Conservation (phyloP, 2,113 vertebrate species). For the Rhinichthys klamathensis region DNA sequence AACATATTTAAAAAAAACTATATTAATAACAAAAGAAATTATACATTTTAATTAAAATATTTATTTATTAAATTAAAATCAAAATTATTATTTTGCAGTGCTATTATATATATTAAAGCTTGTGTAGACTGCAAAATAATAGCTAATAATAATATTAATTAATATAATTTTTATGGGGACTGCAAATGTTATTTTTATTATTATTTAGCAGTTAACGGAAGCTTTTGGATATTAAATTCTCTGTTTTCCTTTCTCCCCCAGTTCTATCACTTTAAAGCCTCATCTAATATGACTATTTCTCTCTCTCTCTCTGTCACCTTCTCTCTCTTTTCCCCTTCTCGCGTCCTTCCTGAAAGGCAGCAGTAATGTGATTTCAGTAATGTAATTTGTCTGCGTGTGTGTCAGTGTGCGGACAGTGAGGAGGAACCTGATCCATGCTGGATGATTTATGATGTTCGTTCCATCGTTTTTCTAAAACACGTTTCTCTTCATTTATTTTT, state of each 20-base stretch:
- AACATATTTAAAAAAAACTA: background rate
- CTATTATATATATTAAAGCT: background rate
- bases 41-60: background rate
- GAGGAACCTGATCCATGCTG: constrained; percentile 73
- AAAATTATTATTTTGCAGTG: background rate
- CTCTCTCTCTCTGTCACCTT: constrained; percentile 32
- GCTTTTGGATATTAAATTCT: background rate
- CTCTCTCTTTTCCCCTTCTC: constrained; percentile 51
- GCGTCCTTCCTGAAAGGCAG: constrained; percentile 58
- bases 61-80: no score
- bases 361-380: constrained; percentile 65
- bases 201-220: background rate
- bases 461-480: constrained; percentile 82
- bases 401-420: constrained; percentile 83
- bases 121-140: background rate
- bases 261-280: constrained; percentile 5
- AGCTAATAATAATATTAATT: background rate
- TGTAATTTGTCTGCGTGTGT: constrained; percentile 60
- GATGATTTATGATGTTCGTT: constrained; percentile 86
- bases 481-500: constrained; percentile 96
- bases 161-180: background rate
- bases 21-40: background rate
- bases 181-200: background rate
- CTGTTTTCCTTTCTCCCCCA: background rate
- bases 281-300: background rate